Percentiles rank a stretch among this genome's conserved stretches.
These are phyloP conservation scores for Stichopus chloronotus DNA, from an alignment of 35 echinoderm and acorn worm genomes.

Conservation along the genomic window DNA sequence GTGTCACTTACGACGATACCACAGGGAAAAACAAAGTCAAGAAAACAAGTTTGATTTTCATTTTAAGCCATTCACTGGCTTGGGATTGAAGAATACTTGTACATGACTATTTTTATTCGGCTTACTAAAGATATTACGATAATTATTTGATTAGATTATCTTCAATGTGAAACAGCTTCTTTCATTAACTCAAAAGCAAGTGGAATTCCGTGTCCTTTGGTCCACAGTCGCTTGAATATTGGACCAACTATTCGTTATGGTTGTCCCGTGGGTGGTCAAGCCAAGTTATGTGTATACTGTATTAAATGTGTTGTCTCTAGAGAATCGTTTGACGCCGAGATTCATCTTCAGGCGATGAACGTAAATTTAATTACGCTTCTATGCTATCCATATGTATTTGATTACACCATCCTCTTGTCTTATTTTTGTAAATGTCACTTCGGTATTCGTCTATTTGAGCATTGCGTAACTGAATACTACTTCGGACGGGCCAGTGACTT, in stretches of 20 bases:
- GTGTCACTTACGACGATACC: neutral
- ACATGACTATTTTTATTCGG: neutral
- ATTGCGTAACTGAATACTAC: neutral
- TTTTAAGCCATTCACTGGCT: too few relatives aligned
- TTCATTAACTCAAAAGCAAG: neutral
- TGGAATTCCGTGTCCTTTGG: neutral
- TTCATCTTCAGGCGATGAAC: neutral
- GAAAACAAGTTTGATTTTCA: neutral
- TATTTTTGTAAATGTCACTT: neutral
- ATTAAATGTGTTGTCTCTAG: neutral
- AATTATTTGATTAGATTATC: neutral
- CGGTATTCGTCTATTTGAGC: neutral
- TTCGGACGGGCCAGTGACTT: neutral
- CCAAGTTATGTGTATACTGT: neutral
- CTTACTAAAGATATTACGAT: neutral
- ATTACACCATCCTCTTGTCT: neutral
- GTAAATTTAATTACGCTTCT: neutral
- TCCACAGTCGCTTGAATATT: neutral
- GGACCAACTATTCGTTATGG: neutral
- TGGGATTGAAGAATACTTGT: neutral
- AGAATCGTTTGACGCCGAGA: neutral
- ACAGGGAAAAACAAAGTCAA: neutral
- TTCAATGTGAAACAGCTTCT: neutral
- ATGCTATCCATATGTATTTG: neutral
- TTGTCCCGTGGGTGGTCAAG: neutral